Conservation (phyloP, 2,797 vertebrate genomes). For the Petrocephalus sullivani region DNA sequence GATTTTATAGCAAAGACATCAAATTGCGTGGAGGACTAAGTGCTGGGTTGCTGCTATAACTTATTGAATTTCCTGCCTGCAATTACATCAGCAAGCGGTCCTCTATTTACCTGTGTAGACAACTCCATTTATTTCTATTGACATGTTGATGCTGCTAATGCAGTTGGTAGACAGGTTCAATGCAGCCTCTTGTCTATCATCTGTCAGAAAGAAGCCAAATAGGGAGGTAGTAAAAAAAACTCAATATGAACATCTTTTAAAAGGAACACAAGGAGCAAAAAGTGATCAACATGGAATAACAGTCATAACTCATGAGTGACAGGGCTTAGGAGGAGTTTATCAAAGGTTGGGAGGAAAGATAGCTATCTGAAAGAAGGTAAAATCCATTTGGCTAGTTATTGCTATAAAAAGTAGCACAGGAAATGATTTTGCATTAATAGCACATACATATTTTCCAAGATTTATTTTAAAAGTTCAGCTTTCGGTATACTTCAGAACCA, state of each 20-base stretch:
- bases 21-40: conserved; percentile 79
- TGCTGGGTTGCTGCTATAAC: conserved; percentile 79
- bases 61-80: conserved; percentile 90
- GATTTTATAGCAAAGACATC: conserved; percentile 93
- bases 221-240: conserved; percentile 69
- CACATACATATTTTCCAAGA: background rate
- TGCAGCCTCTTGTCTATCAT: conserved; percentile 97
- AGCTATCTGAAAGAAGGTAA: conserved; percentile 51
- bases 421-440: background rate
- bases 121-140: conserved; percentile 99
- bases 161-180: conserved; percentile 96
- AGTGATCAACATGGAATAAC: conserved; percentile 52
- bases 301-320: conserved; percentile 69
- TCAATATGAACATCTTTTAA: conserved; percentile 76
- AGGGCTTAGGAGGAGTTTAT: conserved; percentile 65
- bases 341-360: conserved; percentile 53
- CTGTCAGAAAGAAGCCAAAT: conserved; percentile 76
- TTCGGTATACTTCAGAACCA: background rate
- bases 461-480: background rate
- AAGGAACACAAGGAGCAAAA: conserved; percentile 65
- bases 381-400: conserved; percentile 40
- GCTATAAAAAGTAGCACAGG: background rate
- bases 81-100: conserved; percentile 80
- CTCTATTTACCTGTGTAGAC: conserved; percentile 99
- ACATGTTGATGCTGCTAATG: conserved; percentile 99